phyloP scores from a whole-genome alignment of 2,888 invertebrate genomes.

The Volucella zonaria region DNA sequence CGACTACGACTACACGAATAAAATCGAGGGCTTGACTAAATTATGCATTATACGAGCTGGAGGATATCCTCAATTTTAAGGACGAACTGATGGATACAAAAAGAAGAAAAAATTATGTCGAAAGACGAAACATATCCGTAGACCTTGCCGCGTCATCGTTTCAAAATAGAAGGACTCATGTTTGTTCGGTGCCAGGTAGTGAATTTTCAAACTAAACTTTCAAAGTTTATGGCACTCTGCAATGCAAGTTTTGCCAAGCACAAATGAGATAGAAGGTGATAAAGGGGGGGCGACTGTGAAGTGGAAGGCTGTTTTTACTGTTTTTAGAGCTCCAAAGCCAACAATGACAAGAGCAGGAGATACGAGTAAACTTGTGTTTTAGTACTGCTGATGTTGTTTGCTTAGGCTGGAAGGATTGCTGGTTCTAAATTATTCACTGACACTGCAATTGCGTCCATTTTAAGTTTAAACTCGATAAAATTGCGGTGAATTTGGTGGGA shows the following conservation, averaged over 20 bases:
- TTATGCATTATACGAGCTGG: conserved; percentile 42
- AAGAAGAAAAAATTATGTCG: conserved; percentile 2
- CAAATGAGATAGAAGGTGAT: background rate
- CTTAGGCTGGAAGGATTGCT: conserved; percentile 13
- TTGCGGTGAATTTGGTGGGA: conserved; percentile 10
- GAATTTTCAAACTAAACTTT: conserved; percentile 29
- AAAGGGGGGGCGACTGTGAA: background rate
- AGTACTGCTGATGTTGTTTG: conserved; percentile 16
- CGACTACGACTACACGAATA: background rate
- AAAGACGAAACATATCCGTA: conserved; percentile 1
- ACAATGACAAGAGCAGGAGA: conserved; percentile 26
- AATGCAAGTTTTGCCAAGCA: conserved; percentile 29
- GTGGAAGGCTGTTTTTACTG: background rate
- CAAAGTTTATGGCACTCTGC: conserved; percentile 54
- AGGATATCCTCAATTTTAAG: conserved; percentile 50
- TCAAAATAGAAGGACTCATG: background rate
- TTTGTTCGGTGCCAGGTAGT: background rate
- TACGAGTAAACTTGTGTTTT: conserved; percentile 39
- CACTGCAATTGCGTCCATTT: conserved; percentile 28
- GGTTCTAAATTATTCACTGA: conserved; percentile 34
- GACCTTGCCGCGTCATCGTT: background rate
- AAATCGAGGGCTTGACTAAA: conserved; percentile 50
- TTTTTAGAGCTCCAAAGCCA: background rate
- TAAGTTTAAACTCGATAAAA: conserved; percentile 14
- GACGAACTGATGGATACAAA: no score